Evolutionary conservation across 2,113 vertebrate species (phyloP).

Genomic region (Macquaria ambigua): DNA sequence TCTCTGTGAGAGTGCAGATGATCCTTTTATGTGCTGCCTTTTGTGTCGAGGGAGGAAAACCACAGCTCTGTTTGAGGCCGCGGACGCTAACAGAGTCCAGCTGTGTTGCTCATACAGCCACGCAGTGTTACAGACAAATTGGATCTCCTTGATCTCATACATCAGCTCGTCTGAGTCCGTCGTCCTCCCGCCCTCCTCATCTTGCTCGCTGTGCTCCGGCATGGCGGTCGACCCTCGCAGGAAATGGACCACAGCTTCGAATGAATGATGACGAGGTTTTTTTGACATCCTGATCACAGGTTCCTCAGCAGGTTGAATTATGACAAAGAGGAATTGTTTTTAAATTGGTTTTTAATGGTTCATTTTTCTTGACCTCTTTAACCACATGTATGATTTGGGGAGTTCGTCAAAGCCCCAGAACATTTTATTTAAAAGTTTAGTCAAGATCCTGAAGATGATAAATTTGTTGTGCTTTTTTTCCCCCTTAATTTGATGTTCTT

Average conservation of each 20-base stretch:
- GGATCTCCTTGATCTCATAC: constrained; percentile 52
- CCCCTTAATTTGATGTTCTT: neutral
- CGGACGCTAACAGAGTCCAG: constrained; percentile 44
- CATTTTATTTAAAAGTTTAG: neutral
- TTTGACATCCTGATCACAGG: neutral
- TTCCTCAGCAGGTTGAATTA: neutral
- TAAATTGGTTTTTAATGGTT: neutral
- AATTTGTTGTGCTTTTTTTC: too few species aligned
- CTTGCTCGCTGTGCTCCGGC: neutral
- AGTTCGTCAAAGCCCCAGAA: constrained; percentile 10
- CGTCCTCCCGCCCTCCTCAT: neutral
- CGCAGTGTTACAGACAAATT: constrained; percentile 42
- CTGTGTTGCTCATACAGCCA: constrained; percentile 28
- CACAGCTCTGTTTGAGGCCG: constrained; percentile 4
- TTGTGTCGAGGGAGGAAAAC: constrained; percentile 15
- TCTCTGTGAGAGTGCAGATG: neutral
- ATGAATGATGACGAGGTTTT: neutral
- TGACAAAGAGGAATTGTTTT: neutral
- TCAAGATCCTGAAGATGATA: neutral
- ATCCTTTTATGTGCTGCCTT: constrained; percentile 25
- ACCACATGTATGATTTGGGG: neutral
- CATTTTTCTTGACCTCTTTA: neutral
- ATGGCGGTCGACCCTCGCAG: neutral
- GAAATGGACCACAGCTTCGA: constrained; percentile 9
- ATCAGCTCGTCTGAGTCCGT: constrained; percentile 30